Evolutionary conservation across 2,113 vertebrate species (phyloP).

Genomic region (Psophia crepitans): DNA sequence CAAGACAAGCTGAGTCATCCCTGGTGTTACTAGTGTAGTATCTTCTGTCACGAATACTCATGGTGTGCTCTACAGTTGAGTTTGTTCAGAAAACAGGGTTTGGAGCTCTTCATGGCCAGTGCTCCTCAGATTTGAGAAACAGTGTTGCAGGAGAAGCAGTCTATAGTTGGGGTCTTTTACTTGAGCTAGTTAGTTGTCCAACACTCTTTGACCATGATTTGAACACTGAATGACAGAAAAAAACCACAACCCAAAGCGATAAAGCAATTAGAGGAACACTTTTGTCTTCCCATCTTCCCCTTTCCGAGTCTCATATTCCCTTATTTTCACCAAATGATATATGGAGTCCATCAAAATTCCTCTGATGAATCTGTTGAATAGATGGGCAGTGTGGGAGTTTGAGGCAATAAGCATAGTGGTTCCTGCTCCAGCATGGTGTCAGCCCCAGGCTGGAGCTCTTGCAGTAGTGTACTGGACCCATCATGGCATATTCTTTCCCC

Average conservation of each 20-base stretch:
- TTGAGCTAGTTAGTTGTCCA: neutral
- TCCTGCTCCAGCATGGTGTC: neutral
- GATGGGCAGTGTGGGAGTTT: neutral
- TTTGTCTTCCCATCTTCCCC: neutral
- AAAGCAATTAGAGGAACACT: neutral
- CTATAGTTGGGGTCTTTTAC: neutral
- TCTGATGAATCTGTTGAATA: neutral
- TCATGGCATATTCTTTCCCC: neutral
- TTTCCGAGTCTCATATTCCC: neutral
- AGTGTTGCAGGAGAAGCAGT: neutral
- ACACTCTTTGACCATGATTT: neutral
- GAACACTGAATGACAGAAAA: neutral
- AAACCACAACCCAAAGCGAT: no score
- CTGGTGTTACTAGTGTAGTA: neutral
- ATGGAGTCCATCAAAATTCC: neutral
- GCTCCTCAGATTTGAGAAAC: neutral
- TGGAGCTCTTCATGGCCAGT: neutral
- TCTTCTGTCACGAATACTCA: neutral
- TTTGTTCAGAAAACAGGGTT: neutral
- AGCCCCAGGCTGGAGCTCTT: neutral
- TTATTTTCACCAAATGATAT: neutral
- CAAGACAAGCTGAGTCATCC: neutral
- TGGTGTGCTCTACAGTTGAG: neutral
- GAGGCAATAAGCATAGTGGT: neutral
- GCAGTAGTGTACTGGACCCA: rapidly evolving